Base-by-base conservation (phyloP, 2,888 invertebrate genomes). In the Nesidiocoris tenuis region DNA sequence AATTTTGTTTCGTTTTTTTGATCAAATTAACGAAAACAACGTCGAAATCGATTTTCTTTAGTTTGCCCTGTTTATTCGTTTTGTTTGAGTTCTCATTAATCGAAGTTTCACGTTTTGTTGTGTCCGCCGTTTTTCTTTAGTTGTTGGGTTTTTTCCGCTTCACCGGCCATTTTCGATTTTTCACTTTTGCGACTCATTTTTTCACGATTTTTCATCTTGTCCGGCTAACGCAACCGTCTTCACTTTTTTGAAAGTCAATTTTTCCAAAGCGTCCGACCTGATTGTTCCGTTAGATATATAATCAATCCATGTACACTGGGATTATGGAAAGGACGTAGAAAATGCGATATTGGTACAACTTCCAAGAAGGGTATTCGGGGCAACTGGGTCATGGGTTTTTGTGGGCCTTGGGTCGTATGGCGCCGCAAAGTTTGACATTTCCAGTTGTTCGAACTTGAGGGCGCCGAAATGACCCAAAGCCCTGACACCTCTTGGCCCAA, bases 1-100 rank as follows among this genome's bases (percentile, higher is more conserved):
- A 39, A 39, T 39, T 39, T 39, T 12, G 39, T 39, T 39, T 39
- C 84, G 84, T 84, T 85, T 85, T 82, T 84, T 85, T n/a, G n/a
- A n/a, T n/a, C 84, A 83, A 70, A 84, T 84, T 84, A 79, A 79
- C 79, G 78, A 78, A 76, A 39, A 39, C 12, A 39, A 39, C 3
- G 39, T 39, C 39, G 12, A 39, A 39, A 39, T 39, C 39, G 12
- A 39, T 7, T 7, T 39, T 79, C 22, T 65, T 78, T 79, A 77
- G 78, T 79, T 79, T 79, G 76, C 77, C 78, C 76, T 78, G 78
- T 78, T 77, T 67, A 68, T 77, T 65, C 24, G 75, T 78, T 79
- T 77, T 75, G 55, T 77, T 75, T 72, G n/a, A 63, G 25, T 64
- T 67, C 70, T 75, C 39, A 70, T 79, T 39, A 65, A 39, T 7